Conservation (phyloP, 2,888 invertebrate species). For the Lasioglossum morio region DNA sequence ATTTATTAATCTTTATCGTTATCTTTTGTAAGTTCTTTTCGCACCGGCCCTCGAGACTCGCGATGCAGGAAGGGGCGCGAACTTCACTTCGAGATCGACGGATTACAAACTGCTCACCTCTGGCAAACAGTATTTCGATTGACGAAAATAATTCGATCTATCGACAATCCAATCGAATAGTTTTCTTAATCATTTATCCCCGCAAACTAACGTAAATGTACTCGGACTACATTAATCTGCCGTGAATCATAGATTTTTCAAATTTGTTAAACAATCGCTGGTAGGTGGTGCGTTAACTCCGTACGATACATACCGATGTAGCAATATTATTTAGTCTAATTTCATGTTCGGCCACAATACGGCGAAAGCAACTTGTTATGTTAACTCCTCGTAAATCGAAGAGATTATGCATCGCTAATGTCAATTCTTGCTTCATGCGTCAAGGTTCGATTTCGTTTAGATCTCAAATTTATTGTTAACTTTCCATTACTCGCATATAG, state of each 20-base stretch:
- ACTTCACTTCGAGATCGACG: slow-evolving; percentile 58
- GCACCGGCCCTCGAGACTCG: slow-evolving; percentile 21
- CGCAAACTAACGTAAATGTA: background rate
- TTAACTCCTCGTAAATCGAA: background rate
- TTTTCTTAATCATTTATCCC: background rate
- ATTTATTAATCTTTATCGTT: slow-evolving; percentile 49
- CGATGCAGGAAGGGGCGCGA: slow-evolving; percentile 55
- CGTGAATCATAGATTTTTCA: background rate
- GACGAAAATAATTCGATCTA: background rate
- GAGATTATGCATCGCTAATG: background rate
- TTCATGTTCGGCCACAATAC: background rate
- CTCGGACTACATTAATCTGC: background rate
- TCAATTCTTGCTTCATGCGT: background rate
- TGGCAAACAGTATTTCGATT: background rate
- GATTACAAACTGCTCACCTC: slow-evolving; percentile 22
- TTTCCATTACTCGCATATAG: too few species aligned
- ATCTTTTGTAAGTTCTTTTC: slow-evolving; percentile 21
- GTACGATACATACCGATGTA: background rate
- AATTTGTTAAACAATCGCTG: background rate
- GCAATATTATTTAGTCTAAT: background rate
- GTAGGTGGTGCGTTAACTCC: background rate
- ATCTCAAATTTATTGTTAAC: background rate
- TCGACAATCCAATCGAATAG: background rate
- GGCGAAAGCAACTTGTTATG: background rate
- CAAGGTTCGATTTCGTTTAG: background rate